These are phyloP conservation scores for Drosophila kanekoi DNA, from an alignment of 2,888 invertebrate genomes.

Conservation along the genomic window DNA sequence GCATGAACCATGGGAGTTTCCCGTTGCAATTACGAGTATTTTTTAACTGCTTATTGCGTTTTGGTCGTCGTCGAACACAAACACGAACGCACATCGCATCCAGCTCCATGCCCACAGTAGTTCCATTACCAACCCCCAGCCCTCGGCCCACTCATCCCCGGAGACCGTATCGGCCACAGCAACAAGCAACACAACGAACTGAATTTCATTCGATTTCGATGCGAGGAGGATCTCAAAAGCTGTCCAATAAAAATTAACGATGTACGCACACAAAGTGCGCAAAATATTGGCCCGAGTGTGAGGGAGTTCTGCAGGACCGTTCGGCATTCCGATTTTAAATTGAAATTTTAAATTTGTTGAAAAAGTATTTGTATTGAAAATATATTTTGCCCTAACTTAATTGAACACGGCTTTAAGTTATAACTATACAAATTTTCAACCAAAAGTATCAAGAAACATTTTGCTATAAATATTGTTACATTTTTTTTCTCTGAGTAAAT, in stretches of 20 bases:
- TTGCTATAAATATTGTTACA: too few species aligned
- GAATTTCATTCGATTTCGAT: conserved; percentile 81
- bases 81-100: conserved; percentile 20
- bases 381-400: conserved; percentile 25
- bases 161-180: conserved; percentile 56
- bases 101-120: conserved; percentile 13
- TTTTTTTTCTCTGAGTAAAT: too few species aligned
- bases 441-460: too few species aligned
- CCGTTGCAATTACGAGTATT: conserved; percentile 79
- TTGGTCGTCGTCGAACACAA: conserved; percentile 56
- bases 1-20: conserved; percentile 66
- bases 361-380: conserved; percentile 42
- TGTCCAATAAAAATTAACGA: conserved; percentile 83
- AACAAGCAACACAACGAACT: conserved; percentile 76
- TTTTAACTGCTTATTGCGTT: conserved; percentile 82
- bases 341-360: conserved; percentile 67
- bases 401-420: conserved; percentile 12
- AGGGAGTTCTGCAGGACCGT: conserved; percentile 31
- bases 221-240: conserved; percentile 79
- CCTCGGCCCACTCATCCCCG: conserved; percentile 24
- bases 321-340: conserved; percentile 43
- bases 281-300: conserved; percentile 50
- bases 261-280: conserved; percentile 73
- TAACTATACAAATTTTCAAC: background rate
- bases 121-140: conserved; percentile 11